These are phyloP conservation scores for Scyliorhinus canicula DNA, from an alignment of 2,797 vertebrate genomes.

Conservation along the genomic window DNA sequence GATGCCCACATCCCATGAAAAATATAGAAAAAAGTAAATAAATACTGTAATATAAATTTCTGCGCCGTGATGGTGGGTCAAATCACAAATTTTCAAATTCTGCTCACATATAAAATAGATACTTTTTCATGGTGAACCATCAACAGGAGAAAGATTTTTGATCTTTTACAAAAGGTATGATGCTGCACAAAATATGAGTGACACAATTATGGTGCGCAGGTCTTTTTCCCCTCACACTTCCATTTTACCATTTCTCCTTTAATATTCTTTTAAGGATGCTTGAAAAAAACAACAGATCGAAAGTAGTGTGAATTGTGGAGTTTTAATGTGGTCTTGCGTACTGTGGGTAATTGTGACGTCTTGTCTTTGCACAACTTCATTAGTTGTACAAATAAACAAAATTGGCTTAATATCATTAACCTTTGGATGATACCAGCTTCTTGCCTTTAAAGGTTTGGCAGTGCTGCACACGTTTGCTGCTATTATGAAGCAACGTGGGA, in stretches of 20 bases:
- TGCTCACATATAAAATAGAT: background rate
- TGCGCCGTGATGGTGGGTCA: background rate
- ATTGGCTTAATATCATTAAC: background rate
- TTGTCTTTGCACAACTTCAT: background rate
- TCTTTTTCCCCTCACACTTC: background rate
- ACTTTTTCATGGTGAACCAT: background rate
- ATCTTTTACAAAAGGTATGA: background rate
- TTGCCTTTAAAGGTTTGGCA: conserved; percentile 60
- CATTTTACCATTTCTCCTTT: background rate
- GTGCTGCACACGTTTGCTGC: conserved; percentile 53
- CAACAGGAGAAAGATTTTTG: background rate
- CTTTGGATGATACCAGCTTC: background rate
- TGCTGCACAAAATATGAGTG: background rate
- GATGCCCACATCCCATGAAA: no score
- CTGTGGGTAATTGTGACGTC: background rate
- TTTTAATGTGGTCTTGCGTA: background rate
- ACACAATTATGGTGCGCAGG: no score
- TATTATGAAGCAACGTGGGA: conserved; percentile 55
- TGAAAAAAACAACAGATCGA: background rate
- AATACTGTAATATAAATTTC: background rate
- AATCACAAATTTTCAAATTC: background rate
- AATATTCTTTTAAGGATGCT: background rate
- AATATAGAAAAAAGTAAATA: no score
- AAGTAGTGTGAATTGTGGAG: background rate
- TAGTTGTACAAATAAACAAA: background rate